Evolutionary conservation across 2,888 invertebrate species (phyloP).

Genomic region (Zhengitettix transpicula): DNA sequence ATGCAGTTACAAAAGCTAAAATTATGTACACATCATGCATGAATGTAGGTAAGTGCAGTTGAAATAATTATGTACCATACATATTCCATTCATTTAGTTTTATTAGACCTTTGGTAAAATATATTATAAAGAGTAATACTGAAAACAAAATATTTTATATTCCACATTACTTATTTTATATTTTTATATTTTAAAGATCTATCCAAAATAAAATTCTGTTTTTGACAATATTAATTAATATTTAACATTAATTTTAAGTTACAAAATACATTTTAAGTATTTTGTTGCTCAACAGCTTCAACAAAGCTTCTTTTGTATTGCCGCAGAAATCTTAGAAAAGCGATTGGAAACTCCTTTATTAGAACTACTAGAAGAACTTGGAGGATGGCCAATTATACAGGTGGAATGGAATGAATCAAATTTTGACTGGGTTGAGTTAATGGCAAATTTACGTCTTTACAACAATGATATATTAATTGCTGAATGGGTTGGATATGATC

Average conservation of each 20-base stretch:
- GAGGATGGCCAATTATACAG: constrained; percentile 76
- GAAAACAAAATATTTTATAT: too few species aligned
- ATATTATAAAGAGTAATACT: too few species aligned
- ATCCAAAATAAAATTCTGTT: too few species aligned
- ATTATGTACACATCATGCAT: too few species aligned
- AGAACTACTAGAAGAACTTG: constrained; percentile 49
- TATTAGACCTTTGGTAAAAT: too few species aligned
- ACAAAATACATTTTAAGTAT: neutral
- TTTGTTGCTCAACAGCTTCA: neutral
- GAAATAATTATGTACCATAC: too few species aligned
- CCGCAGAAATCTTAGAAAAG: constrained; percentile 43
- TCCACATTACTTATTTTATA: too few species aligned
- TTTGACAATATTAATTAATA: too few species aligned
- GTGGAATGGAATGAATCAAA: constrained; percentile 42
- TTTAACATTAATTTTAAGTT: neutral
- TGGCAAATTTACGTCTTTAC: constrained; percentile 56
- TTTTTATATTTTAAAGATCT: too few species aligned
- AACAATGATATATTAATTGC: constrained; percentile 77
- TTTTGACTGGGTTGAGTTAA: constrained; percentile 56
- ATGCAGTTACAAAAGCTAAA: too few species aligned
- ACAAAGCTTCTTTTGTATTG: neutral
- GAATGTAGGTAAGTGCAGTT: too few species aligned
- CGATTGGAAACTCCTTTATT: constrained; percentile 56
- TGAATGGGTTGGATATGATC: constrained; percentile 83
- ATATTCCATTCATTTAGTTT: too few species aligned